Base-by-base conservation (phyloP, 2,797 vertebrate species). In the Sebastes taczanowskii region DNA sequence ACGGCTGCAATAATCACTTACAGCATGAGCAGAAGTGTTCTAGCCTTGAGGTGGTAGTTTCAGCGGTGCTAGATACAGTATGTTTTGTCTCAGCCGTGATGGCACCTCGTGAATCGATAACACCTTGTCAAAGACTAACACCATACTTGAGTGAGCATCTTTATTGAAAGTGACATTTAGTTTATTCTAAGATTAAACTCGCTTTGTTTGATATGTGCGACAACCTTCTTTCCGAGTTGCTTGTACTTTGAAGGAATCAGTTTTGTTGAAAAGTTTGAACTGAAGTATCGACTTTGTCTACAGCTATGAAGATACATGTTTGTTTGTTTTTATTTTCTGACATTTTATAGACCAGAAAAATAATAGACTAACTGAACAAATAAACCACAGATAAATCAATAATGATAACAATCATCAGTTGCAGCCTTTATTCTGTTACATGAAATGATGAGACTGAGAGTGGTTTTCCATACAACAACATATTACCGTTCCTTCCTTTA, bases 1-100 rank as follows among this genome's bases (percentile, higher is more conserved):
- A 22, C 1, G 13, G 71, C 65, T 84, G 73, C 77, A 79, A 82
- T 77, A 80, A 88, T 94, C 84, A 79, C 78, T 88, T 86, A 87
- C 64, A 86, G 71, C 63, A 6, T 13, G 63, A 85, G 77, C 35
- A 20, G 55, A 18, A 60, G 53, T 75, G 74, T 65, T 85, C 49
- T 32, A 58, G 81, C 81, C 61, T 82, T 80, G 71, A 85, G 70
- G 72, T 71, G 80, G 58, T 78, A 4, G 55, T 71, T 90, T 74
- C 20, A 73, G 38, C n/a, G 52, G 35, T 25, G 25, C 16, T 22
- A 6, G 62, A 65, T 46, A 60, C 74, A 64, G 30, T 63, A 27
- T 63, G 46, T 77, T 81, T 63, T 22, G 66, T 77, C 60, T 72
- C 52, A 11, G 30, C 63, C 18, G 7, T 53, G 38, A 71, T n/a